A percentile compares a stretch with the other conserved stretches of the same genome.
Conservation (phyloP, 2,888 invertebrate species). For the Aleiodes leptofemur region DNA sequence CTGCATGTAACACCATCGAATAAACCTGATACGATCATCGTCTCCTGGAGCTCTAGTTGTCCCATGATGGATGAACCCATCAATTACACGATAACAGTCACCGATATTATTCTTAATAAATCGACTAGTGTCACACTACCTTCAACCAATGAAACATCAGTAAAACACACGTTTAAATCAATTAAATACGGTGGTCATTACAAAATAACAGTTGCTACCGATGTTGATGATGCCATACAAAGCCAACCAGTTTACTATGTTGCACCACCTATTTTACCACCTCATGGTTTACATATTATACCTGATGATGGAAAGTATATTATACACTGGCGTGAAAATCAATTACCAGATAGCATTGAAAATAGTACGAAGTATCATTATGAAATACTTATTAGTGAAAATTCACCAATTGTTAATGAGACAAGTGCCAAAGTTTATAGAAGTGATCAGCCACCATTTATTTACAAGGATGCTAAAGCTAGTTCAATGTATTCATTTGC, state of each 20-base stretch:
- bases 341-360: constrained; percentile 66
- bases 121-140: constrained; percentile 75
- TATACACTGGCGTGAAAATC: constrained; percentile 81
- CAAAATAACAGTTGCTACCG: constrained; percentile 76
- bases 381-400: constrained; percentile 81
- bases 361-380: constrained; percentile 77
- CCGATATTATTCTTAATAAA: constrained; percentile 76
- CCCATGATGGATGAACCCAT: constrained; percentile 75
- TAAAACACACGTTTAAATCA: constrained; percentile 77
- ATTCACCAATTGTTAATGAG: constrained; percentile 76
- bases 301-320: constrained; percentile 80
- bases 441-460: constrained; percentile 78
- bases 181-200: constrained; percentile 79
- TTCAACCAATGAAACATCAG: constrained; percentile 76
- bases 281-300: constrained; percentile 80
- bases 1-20: constrained; percentile 76
- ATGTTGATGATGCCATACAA: constrained; percentile 74
- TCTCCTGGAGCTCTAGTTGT: constrained; percentile 86
- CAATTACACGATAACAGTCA: constrained; percentile 79
- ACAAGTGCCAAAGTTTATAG: constrained; percentile 74
- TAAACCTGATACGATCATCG: constrained; percentile 76
- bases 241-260: constrained; percentile 76
- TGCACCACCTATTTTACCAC: constrained; percentile 80
- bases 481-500: constrained; percentile 80
- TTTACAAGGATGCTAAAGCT: constrained; percentile 76